Percentiles rank a stretch among this genome's conserved stretches.
Evolutionary conservation across 1,140 invertebrate genomes (phyloP).

Genomic region (Copidosoma floridanum): DNA sequence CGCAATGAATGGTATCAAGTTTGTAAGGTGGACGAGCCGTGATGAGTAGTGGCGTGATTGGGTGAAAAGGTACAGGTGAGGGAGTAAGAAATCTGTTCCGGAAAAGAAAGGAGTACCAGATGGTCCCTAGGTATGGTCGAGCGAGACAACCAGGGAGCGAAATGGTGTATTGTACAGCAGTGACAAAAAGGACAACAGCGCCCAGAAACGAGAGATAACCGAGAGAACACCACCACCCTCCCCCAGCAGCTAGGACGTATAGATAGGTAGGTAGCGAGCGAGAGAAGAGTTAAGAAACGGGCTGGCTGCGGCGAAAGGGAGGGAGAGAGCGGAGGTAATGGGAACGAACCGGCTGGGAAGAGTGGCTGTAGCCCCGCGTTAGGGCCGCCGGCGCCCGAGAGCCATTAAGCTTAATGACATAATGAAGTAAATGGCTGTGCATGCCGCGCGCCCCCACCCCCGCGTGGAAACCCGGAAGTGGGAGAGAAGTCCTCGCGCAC

Average conservation of each 20-base stretch:
- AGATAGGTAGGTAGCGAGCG: not conserved
- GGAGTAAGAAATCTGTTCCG: too few species aligned
- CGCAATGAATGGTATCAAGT: too few species aligned
- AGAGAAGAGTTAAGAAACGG: slow-evolving; percentile 21
- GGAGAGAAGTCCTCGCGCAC: slow-evolving; percentile 33
- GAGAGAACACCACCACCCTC: too few species aligned
- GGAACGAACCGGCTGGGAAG: slow-evolving; percentile 44
- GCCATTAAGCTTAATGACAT: slow-evolving; percentile 60
- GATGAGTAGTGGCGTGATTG: too few species aligned
- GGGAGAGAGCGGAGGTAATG: slow-evolving; percentile 47
- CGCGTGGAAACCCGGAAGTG: too few species aligned
- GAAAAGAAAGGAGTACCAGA: slow-evolving; percentile 3
- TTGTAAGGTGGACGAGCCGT: too few species aligned
- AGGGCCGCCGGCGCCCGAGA: slow-evolving; percentile 38
- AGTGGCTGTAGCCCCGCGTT: slow-evolving; percentile 56
- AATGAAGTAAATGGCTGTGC: slow-evolving; percentile 60
- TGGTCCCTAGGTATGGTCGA: slow-evolving; percentile 1
- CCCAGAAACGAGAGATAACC: not conserved
- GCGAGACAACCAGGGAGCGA: not conserved
- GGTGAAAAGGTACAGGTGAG: too few species aligned
- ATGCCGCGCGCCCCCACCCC: slow-evolving; percentile 47
- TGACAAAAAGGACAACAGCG: slow-evolving; percentile 8
- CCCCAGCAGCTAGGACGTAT: not conserved
- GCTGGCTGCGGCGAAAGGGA: too few species aligned
- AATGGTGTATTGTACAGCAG: slow-evolving; percentile 3